Evolutionary conservation across 2,888 invertebrate genomes (phyloP), one percentile per base, ranked within the genome.

Genomic region (Nebria salina): DNA sequence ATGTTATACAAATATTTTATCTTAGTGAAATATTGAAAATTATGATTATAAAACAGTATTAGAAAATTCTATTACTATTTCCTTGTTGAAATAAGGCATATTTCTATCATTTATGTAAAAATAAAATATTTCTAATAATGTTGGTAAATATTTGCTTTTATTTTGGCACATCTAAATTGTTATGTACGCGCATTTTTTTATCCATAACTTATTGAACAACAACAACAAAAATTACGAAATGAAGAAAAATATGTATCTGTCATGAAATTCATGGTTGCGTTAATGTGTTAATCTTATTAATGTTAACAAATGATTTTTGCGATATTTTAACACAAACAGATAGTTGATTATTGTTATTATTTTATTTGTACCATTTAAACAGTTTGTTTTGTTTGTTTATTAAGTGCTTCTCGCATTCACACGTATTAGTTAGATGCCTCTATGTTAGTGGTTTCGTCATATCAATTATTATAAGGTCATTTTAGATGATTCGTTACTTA

Each of bases 201-300:
- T 20, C 34, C 34, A 34, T 34, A 34, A 34, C 34, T 34, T 34
- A 34, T 34, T 34, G 34, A 34, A 34, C 34, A 4, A 34, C 4
- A 34, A 34, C 1, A 34, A 34, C 2, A 34, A 34, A 4, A 34
- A 4, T 34, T 34, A 34, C 34, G 34, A 34, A 34, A 34, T 34
- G 34, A 34, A 34, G 2, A 34, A 34, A 34, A n/a, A n/a, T n/a
- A 34, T 90, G 90, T 90, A 87, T 34, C 54, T 54, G 54, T 54
- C 54, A 54, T 54, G 54, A 54, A 54, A 54, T 54, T 54, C 54
- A 13, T 34, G 72, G 13, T 73, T 42, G 42, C 11, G 20, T 42
- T 43, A 4, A 26, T 73, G 43, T 66, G 68, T 80, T 80, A 64
- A 79, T 34, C 75, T 80, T 80, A 80, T 80, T 80, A 80, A 80